Evolutionary conservation across 1,140 invertebrate genomes (phyloP), one percentile per base, ranked within the genome.

Genomic region (Argopecten irradians): DNA sequence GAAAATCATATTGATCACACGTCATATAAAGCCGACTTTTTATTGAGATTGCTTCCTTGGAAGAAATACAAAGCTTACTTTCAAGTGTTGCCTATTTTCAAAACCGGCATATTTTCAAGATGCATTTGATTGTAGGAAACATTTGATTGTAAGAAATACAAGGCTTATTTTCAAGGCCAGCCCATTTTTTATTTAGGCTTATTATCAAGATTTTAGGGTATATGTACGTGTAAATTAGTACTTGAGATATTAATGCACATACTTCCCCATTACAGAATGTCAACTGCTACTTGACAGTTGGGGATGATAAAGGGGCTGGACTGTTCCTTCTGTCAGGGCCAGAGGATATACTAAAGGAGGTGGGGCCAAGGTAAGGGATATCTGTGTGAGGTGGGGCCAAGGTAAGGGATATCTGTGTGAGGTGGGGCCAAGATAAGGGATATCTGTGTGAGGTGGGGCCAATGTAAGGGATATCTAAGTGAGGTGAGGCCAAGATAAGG

Each of bases 231-330:
- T 34, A 84, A 34, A 28, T 83, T 19, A 84, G 14, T 19, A 39
- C 11, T 83, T 16, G 22, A n/a, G n/a, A n/a, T n/a, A n/a, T 86
- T 14, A 83, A 28, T 7, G 13, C 82, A 39, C 83, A 46, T 41
- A 82, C 0, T 41, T 89, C 71, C 28, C 91, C 82, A 83, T 92
- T 92, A n/a, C 96, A 96, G 91, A 95, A 95, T 41, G 91, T 97
- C 82, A 96, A 97, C 87, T 94, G 97, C 82, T 96, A 98, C 86
- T 89, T 98, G 82, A 97, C 96, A 9, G 96, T 97, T 14, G 97
- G 97, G 33, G 97, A 98, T 91, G 96, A 97, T 2, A 97, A 97
- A 92, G 96, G 96, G 82, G 94, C 96, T 7, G 97, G 97, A 43
- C 91, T 94, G 90, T 96, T 97, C 92, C 94, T 97, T 1, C 94